Evolutionary conservation across 1,140 invertebrate species (phyloP), one percentile per base, ranked within the genome.

Genomic region (Meloidogyne chitwoodi): DNA sequence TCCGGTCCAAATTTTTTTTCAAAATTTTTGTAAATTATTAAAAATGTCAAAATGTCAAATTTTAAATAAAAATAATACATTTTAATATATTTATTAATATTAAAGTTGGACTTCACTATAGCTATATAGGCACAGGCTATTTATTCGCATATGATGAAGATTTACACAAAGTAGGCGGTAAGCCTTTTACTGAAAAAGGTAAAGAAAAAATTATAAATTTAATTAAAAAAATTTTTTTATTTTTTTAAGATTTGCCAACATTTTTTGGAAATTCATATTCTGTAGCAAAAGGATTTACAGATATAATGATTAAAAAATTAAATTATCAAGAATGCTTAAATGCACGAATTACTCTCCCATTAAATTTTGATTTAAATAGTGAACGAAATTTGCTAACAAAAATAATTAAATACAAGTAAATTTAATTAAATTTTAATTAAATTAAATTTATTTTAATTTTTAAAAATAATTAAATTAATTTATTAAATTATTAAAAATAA

Each of bases 181-280:
- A 68, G 14, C 69, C 29, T 12, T 86, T 86, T 74, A 67, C 31
- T n/a, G 85, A 86, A 27, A 65, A 79, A 27, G 85, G 84, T 81
- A n/a, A n/a, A n/a, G n/a, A n/a, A n/a, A n/a, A n/a, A n/a, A n/a
- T n/a, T n/a, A n/a, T n/a, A n/a, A n/a, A n/a, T n/a, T n/a, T n/a
- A n/a, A n/a, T n/a, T n/a, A n/a, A n/a, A n/a, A n/a, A n/a, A n/a
- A n/a, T n/a, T n/a, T n/a, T n/a, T n/a, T 48, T 67, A 31, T 63
- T 26, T 19, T 31, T 22, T 85, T 41, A n/a, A 83, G 85, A 86
- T 64, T 41, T 82, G 24, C 85, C 85, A 2, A 86, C 84, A 29
- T 86, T 87, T 75, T 86, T 86, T 74, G 85, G 85, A 19, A 87
- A 87, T 34, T 87, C 85, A 11, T 86, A 86, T 68, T 86, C 85